Evolutionary conservation across 2,888 invertebrate genomes (phyloP), one percentile per base, ranked within the genome.

Genomic region (Lasioglossum pauxillum): DNA sequence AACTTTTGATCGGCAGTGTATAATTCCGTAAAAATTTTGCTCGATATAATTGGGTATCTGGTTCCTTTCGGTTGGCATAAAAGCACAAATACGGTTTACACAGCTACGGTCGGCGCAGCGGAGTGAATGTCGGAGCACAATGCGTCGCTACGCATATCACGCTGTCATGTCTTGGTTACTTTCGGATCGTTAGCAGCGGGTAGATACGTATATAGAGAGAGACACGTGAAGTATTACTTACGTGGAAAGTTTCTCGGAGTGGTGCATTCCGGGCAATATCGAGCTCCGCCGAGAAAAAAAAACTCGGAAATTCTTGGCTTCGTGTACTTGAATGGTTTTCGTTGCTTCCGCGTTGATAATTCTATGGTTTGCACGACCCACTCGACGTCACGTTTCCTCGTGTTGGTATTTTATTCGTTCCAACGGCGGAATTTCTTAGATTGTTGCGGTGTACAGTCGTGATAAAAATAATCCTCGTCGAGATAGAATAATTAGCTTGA

Each of bases 111-210:
- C 44, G 46, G 49, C 38, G 46, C 44, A 41, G 49, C 31, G 41
- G 81, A 88, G 80, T 83, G 77, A 87, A 89, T 86, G 86, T 86
- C 85, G 57, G 69, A 64, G 72, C 64, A 91, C 83, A 91, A 90
- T 88, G 83, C 83, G 78, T 84, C 67, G 83, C 81, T 83, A 76
- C 74, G 87, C 80, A 74, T 90, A 89, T 89, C 84, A 44, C 72
- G 69, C 73, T 82, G 81, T 71, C 79, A 82, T 87, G 84, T 88
- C 87, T 87, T 77, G 44, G 80, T 53, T 84, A 88, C 75, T 85
- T 80, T 81, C 72, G 49, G 76, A 53, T 87, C 79, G 84, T 90
- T 90, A 89, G 80, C 85, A 84, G 71, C 53, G 80, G 77, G 69
- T 49, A n/a, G n/a, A 23, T 38, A 49, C 73, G 67, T 67, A 44